Evolutionary conservation across 1,140 invertebrate species (phyloP).

Genomic region (Drosophila micromelanica): DNA sequence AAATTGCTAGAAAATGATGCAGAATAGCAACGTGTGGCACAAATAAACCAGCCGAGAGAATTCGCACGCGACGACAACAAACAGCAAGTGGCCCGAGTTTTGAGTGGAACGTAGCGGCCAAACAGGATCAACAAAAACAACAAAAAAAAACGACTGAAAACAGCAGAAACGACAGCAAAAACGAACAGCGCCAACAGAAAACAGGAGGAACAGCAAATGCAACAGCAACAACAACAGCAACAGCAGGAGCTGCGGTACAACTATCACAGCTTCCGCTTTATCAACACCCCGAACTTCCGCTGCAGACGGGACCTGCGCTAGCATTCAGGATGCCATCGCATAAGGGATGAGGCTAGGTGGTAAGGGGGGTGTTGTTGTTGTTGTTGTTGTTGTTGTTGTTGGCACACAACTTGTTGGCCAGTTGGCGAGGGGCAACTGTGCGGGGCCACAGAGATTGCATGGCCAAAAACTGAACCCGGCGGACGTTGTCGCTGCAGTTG

Average conservation of each 20-base stretch:
- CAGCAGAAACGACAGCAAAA: conserved; percentile 1
- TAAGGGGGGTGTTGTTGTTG: too few species aligned
- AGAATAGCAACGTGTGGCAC: conserved; percentile 52
- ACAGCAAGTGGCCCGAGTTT: conserved; percentile 32
- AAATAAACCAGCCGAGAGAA: conserved; percentile 49
- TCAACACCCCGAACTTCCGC: conserved; percentile 62
- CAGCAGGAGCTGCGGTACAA: conserved; percentile 34
- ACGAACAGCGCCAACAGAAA: not conserved
- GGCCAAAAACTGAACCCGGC: conserved; percentile 23
- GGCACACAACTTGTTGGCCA: not conserved
- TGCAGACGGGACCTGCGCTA: conserved; percentile 34
- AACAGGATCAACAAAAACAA: not conserved
- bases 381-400: too few species aligned
- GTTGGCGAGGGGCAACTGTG: not conserved
- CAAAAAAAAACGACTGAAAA: not conserved
- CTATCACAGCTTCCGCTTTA: conserved; percentile 62
- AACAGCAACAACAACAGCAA: not conserved
- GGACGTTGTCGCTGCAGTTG: conserved; percentile 41
- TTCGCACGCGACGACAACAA: conserved; percentile 41
- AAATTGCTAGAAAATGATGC: conserved; percentile 65
- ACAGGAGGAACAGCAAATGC: not conserved
- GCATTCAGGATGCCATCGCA: too few species aligned
- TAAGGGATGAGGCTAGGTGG: not conserved
- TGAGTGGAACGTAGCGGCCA: conserved; percentile 19
- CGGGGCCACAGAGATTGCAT: conserved; percentile 10